Conservation (phyloP, 2,113 vertebrate genomes). For the Alouatta palliata region DNA sequence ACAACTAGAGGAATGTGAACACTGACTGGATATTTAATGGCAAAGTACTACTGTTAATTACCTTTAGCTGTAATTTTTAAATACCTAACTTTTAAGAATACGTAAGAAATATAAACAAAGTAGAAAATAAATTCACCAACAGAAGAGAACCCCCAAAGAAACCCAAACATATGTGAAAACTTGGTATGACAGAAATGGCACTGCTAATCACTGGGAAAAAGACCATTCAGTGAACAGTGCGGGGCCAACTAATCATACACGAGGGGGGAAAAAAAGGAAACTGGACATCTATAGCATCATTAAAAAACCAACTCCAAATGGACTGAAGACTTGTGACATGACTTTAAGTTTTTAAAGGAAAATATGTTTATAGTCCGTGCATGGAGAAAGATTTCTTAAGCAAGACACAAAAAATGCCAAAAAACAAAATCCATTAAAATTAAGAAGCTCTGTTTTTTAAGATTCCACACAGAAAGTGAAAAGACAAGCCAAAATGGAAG, state of each 20-base stretch:
- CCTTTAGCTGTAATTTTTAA: neutral
- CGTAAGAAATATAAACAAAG: neutral
- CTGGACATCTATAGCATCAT: neutral
- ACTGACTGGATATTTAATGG: neutral
- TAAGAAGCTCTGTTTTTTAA: neutral
- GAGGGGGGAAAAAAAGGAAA: neutral
- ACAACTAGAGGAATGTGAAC: neutral
- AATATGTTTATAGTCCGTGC: neutral
- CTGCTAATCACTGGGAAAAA: neutral
- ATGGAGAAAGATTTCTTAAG: constrained; percentile 24
- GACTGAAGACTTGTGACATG: neutral
- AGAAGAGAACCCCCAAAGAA: neutral
- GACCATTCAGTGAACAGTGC: neutral
- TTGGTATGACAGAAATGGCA: neutral
- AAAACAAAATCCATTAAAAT: neutral
- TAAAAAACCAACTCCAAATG: constrained; percentile 12
- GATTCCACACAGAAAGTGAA: neutral
- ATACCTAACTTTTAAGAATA: neutral
- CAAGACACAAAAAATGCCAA: neutral
- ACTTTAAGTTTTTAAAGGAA: constrained; percentile 19
- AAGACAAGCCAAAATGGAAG: constrained; percentile 8
- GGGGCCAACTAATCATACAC: neutral
- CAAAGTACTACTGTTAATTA: neutral
- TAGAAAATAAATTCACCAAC: neutral
- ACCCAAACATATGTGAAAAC: neutral